A percentile compares a stretch with the other conserved stretches of the same genome.
These are phyloP conservation scores for Lates calcarifer DNA, from an alignment of 2,113 vertebrate species.

Conservation along the genomic window DNA sequence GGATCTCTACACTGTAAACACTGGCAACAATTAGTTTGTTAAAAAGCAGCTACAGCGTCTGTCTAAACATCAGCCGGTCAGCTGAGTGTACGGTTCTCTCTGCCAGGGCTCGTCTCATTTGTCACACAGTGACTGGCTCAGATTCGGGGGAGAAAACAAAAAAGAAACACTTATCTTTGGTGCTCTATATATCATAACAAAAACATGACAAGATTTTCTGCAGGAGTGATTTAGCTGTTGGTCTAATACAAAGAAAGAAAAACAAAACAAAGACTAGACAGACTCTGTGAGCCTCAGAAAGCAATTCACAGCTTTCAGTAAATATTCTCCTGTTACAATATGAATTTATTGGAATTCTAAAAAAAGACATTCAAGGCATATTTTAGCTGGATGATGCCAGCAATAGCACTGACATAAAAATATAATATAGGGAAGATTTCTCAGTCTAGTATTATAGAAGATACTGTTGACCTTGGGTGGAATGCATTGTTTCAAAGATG, in stretches of 20 bases:
- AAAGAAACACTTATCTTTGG: slow-evolving; percentile 44
- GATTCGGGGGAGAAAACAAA: slow-evolving; percentile 34
- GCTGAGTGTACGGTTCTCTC: slow-evolving; percentile 10
- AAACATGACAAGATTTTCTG: slow-evolving; percentile 58
- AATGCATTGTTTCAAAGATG: neutral
- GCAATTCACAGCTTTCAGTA: neutral
- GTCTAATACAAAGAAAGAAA: neutral
- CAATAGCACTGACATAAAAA: neutral
- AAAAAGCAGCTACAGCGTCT: slow-evolving; percentile 17
- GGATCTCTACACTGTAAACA: slow-evolving; percentile 49
- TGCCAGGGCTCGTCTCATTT: slow-evolving; percentile 37
- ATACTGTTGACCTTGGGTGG: neutral
- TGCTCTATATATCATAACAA: slow-evolving; percentile 53
- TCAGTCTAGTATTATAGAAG: neutral
- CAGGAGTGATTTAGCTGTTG: slow-evolving; percentile 43
- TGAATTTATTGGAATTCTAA: neutral
- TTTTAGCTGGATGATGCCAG: neutral
- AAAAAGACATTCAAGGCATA: neutral
- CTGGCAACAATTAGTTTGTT: slow-evolving; percentile 34
- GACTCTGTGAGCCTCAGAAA: slow-evolving; percentile 12
- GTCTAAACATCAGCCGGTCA: slow-evolving; percentile 36
- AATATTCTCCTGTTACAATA: neutral
- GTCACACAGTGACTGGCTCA: slow-evolving; percentile 42
- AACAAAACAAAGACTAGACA: slow-evolving; percentile 2
- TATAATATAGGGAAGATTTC: neutral